Evolutionary conservation across 1,140 invertebrate species (phyloP), one percentile per base, ranked within the genome.

Genomic region (Neodiprion pinetum): DNA sequence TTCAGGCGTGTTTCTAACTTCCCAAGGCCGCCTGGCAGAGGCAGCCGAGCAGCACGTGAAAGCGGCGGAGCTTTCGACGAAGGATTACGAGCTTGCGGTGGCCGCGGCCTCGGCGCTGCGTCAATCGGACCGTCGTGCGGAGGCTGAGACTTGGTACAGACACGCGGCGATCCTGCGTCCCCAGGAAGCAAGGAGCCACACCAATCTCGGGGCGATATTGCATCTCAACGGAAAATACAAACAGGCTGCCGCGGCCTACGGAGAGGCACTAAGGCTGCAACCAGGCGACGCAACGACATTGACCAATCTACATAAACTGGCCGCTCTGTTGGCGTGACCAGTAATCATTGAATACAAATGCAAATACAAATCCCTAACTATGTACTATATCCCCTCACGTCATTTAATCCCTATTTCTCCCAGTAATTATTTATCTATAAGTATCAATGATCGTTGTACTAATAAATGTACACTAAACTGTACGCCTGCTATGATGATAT

Each of bases 121-220:
- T 72, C 93, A 96, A 80, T 92, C 94, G 11, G 92, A 93, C 28
- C 90, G 94, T 48, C 94, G 94, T 78, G 87, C 90, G 11, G 93
- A 94, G 74, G 96, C 97, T 0, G 97, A 98, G 83, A 86, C 91
- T 53, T 96, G 94, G 92, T 98, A 98, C 87, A 90, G 93, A 71
- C 91, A 92, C 83, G 94, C 94, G 9, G 91, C 92, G 1, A 84
- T 85, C n/a, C 85, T 95, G 7, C 91, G 91, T 85, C 94, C 94
- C 28, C 91, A 96, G 93, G 95, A 97, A 81, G 94, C 96, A 0
- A 92, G 95, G 73, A 95, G 95, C 72, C 96, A 98, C 86, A 96
- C 97, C 81, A 98, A 98, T 86, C 88, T 98, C 49, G 97, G 97
- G 17, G 97, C 97, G 66, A 98, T 99, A 83, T 89, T 97, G 28